Evolutionary conservation across 2,888 invertebrate genomes (phyloP).

Genomic region (Drosophila paracracens): DNA sequence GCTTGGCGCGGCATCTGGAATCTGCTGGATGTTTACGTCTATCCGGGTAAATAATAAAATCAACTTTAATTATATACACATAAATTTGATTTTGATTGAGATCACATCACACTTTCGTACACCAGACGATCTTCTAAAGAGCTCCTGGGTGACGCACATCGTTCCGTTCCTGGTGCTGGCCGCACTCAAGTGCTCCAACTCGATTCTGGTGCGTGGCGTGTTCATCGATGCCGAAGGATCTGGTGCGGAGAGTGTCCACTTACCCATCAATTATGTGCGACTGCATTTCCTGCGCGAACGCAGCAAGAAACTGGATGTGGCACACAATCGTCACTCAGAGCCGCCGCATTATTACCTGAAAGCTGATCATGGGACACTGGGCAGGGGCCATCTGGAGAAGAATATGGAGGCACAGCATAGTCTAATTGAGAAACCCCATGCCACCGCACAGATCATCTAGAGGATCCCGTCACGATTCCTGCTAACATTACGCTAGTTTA

Average conservation of each 20-base stretch:
- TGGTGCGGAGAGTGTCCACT: slow-evolving; percentile 92
- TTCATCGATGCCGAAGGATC: slow-evolving; percentile 95
- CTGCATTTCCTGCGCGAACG: slow-evolving; percentile 90
- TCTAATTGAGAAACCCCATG: slow-evolving; percentile 73
- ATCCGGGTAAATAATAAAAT: slow-evolving; percentile 87
- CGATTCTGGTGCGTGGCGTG: slow-evolving; percentile 93
- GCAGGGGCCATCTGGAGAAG: slow-evolving; percentile 52
- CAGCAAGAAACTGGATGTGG: slow-evolving; percentile 85
- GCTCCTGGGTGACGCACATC: slow-evolving; percentile 93
- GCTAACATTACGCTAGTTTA: slow-evolving; percentile 37
- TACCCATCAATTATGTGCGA: slow-evolving; percentile 93
- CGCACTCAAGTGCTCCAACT: slow-evolving; percentile 94
- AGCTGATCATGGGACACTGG: slow-evolving; percentile 54
- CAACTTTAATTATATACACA: background rate
- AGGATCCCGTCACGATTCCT: background rate
- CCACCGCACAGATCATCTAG: slow-evolving; percentile 70
- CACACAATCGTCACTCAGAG: slow-evolving; percentile 33
- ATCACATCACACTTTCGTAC: background rate
- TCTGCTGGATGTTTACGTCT: slow-evolving; percentile 91
- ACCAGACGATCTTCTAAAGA: slow-evolving; percentile 89
- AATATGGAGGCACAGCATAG: slow-evolving; percentile 77
- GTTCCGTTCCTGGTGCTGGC: slow-evolving; percentile 91
- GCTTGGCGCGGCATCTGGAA: slow-evolving; percentile 96
- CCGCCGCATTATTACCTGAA: slow-evolving; percentile 66
- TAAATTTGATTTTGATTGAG: background rate